Base-by-base conservation (phyloP, 1,140 invertebrate species). In the Lepidostoma basale region DNA sequence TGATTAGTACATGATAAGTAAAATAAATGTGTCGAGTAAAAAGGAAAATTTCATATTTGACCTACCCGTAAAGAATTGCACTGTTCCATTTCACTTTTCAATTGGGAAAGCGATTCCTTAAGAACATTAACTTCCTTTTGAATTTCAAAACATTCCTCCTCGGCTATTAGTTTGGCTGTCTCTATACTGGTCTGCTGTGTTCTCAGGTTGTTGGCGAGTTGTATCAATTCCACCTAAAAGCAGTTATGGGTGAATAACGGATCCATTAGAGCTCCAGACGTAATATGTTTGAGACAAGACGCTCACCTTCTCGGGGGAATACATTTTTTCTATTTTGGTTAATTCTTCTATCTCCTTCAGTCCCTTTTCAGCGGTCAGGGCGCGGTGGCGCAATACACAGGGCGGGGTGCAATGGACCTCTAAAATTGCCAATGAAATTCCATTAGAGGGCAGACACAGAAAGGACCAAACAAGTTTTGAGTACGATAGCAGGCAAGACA, bases 271-370 rank as follows among this genome's bases (percentile, higher is more conserved):
- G n/a, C n/a, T n/a, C n/a, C n/a, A n/a, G n/a, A n/a, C n/a, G n/a
- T n/a, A n/a, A n/a, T n/a, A n/a, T n/a, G n/a, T n/a, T n/a, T n/a
- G n/a, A 62, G 3, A 5, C 8, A 66, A 16, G 6, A 9, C 2
- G 28, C 26, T 45, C 4, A 73, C 71, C 60, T 44, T 54, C 25
- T 64, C 18, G 36, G 54, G 26, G 23, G 52, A 28, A 64, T 60
- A 49, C 14, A 64, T 30, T 22, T 67, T 22, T 68, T 68, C 62
- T 4, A 68, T 26, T 9, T 44, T 28, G 6, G 80, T 80, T 16
- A 82, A 66, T 69, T 82, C 77, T 20, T 80, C 69, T 30, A 82
- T 75, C 25, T 81, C 78, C 72, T 78, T 76, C 0, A 77, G 73
- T 47, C 78, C 77, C 56, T 76, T 79, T 62, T 82, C 77, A 3